Base-by-base conservation (phyloP, 2,888 invertebrate genomes). In the Lissonota sp. region DNA sequence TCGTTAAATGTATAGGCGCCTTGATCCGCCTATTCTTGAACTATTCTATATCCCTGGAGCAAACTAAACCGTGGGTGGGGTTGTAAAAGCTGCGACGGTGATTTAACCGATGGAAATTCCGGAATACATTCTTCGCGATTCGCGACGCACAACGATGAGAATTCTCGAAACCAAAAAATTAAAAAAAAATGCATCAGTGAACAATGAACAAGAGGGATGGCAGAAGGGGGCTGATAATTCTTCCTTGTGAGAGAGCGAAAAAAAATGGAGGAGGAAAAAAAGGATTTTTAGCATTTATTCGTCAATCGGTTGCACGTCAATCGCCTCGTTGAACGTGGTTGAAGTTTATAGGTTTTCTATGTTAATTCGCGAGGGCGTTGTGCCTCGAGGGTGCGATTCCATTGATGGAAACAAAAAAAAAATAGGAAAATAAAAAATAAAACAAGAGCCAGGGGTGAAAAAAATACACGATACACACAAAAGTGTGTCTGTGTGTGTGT, bases 271-370 rank as follows among this genome's bases (percentile, higher is more conserved):
- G 12, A 51, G 53, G 8, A 39, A 72, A 69, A 64, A 58, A 42
- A 6, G 57, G 57, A 58, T 77, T 49, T 67, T 16, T 57, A 37
- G 55, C 77, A 42, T 77, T 57, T 72, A 77, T 81, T 74, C 74
- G 74, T 81, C 77, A 78, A 55, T 78, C 74, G 12, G 26, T 14
- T 10, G 49, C 40, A 55, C 70, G 73, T 80, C 76, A 66, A 81
- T 78, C 77, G 70, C 26, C 67, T 58, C 69, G 64, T 69, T 44
- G 76, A 51, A 51, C 57, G 72, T n/a, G 62, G 6, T 46, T 39
- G 67, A 72, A 80, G 80, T 80, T n/a, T 77, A 77, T 73, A 58
- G 76, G 72, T 69, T 73, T 77, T 73, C 80, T 77, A 77, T 77
- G 80, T 73, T 77, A 77, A 80, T 80, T 80, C 64, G 63, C 46